Conservation (phyloP, 2,113 vertebrate genomes). For the Halcyon malimbica region DNA sequence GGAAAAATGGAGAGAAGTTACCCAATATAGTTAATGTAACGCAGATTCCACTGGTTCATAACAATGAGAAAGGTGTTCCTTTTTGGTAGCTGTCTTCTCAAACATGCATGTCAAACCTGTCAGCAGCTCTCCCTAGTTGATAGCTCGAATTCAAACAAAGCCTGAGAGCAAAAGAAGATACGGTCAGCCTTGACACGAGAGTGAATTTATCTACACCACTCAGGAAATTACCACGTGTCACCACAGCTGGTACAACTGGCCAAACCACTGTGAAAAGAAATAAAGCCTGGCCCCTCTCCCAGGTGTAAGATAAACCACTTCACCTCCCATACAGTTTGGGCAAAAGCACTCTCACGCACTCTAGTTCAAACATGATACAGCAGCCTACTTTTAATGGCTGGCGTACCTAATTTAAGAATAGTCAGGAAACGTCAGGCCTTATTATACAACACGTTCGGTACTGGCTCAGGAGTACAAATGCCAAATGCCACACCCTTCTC, state of each 20-base stretch:
- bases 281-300: background rate
- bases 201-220: background rate
- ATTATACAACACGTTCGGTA: background rate
- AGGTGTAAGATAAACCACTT: background rate
- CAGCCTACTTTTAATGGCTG: background rate
- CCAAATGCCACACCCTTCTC: background rate
- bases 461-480: background rate
- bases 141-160: background rate
- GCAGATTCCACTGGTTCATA: background rate
- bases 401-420: background rate
- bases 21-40: background rate
- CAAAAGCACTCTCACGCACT: background rate
- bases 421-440: background rate
- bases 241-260: background rate
- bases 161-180: background rate
- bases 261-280: background rate
- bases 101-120: background rate
- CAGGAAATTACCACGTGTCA: background rate
- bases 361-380: background rate
- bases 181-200: background rate
- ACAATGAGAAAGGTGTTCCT: background rate
- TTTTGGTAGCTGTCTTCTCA: background rate
- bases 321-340: background rate
- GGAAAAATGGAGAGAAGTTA: background rate
- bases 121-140: background rate